These are phyloP conservation scores for Epinotia nisella DNA, from an alignment of 2,888 invertebrate species.

Conservation along the genomic window DNA sequence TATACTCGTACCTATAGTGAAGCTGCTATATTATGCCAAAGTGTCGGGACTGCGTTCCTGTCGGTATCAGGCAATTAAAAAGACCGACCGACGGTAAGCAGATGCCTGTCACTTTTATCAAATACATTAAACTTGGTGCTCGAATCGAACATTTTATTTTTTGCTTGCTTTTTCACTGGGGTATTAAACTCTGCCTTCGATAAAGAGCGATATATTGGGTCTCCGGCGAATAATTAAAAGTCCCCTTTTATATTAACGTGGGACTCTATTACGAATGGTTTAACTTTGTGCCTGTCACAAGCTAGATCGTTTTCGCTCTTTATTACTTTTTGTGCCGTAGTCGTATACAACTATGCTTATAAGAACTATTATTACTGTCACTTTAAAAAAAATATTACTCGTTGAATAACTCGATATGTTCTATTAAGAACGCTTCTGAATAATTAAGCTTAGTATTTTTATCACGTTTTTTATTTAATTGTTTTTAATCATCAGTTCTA, in stretches of 20 bases:
- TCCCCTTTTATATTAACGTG: conserved; percentile 67
- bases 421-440: not conserved
- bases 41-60: conserved; percentile 53
- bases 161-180: conserved; percentile 62
- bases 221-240: conserved; percentile 78
- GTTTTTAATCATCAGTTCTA: not conserved
- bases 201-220: conserved; percentile 80
- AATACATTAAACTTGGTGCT: conserved; percentile 82
- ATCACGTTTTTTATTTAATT: too few relatives aligned
- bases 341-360: not conserved
- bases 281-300: conserved; percentile 17
- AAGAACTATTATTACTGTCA: not conserved
- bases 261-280: conserved; percentile 38
- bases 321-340: conserved; percentile 21
- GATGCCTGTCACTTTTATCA: conserved; percentile 83
- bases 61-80: conserved; percentile 81
- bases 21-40: conserved; percentile 45
- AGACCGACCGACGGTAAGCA: conserved; percentile 75
- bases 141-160: conserved; percentile 74
- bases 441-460: not conserved
- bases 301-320: conserved; percentile 12
- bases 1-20: not conserved
- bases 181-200: conserved; percentile 76
- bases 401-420: not conserved
- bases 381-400: not conserved